Percentiles rank a stretch among this genome's conserved stretches.
Evolutionary conservation across 1,140 invertebrate genomes (phyloP).

Genomic region (Drosophila kohkoa): DNA sequence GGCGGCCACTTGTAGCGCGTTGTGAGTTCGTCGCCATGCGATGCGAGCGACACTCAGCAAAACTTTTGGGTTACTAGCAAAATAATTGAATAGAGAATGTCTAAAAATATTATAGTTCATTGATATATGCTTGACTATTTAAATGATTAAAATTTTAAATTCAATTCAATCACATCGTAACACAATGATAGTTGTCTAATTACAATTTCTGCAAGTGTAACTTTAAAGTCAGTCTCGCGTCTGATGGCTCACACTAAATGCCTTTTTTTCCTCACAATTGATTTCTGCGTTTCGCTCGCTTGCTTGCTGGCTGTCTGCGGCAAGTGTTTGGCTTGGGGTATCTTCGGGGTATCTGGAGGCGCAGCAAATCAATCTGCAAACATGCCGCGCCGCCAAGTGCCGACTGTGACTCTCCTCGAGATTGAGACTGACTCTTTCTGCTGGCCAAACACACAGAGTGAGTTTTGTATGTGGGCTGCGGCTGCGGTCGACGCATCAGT

Average conservation of each 20-base stretch:
- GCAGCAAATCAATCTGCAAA: constrained; percentile 83
- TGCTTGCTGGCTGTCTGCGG: constrained; percentile 41
- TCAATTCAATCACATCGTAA: not conserved
- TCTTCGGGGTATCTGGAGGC: constrained; percentile 62
- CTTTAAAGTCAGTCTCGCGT: not conserved
- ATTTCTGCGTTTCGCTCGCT: constrained; percentile 63
- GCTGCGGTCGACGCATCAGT: constrained; percentile 63
- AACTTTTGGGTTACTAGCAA: not conserved
- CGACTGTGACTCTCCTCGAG: constrained; percentile 9
- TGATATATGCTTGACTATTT: not conserved
- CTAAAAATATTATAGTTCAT: not conserved
- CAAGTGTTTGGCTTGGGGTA: constrained; percentile 68
- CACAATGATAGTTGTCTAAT: too few relatives aligned
- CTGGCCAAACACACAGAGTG: not conserved
- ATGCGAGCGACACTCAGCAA: constrained; percentile 13
- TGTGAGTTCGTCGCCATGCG: constrained; percentile 26
- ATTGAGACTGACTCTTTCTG: constrained; percentile 26
- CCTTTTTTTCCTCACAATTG: constrained; percentile 63
- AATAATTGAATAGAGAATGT: not conserved
- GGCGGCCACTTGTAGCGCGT: constrained; percentile 53
- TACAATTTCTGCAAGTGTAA: constrained; percentile 16
- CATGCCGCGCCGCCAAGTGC: constrained; percentile 77
- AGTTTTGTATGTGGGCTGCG: constrained; percentile 68
- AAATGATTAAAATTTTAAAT: too few relatives aligned
- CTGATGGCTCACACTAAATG: constrained; percentile 66